A percentile compares a stretch with the other conserved stretches of the same genome.
Evolutionary conservation across 2,797 vertebrate genomes (phyloP).

Genomic region (Chloroceryle inda): DNA sequence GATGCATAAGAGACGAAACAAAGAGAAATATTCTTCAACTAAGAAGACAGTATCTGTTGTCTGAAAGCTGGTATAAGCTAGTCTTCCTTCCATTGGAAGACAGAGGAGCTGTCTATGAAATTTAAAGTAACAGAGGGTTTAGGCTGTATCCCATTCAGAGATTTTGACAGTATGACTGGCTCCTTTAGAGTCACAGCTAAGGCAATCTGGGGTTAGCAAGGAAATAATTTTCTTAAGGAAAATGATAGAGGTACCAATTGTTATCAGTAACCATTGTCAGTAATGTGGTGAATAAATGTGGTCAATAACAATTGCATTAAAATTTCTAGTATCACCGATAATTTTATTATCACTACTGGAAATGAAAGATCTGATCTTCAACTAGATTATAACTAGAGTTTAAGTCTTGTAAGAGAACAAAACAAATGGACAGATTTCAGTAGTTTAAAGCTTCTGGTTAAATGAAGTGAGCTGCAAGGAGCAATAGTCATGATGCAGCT

Average conservation of each 20-base stretch:
- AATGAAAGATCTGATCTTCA: slow-evolving; percentile 17
- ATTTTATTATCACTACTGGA: background rate
- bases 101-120: background rate
- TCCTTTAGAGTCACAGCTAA: background rate
- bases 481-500: slow-evolving; percentile 48
- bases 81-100: background rate
- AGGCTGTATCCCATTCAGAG: background rate
- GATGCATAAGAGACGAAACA: background rate
- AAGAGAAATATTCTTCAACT: background rate
- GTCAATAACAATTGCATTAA: background rate
- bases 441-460: slow-evolving; percentile 36
- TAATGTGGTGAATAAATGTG: background rate
- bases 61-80: background rate
- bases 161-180: background rate
- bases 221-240: background rate
- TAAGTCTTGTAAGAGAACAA: slow-evolving; percentile 14
- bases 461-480: slow-evolving; percentile 54
- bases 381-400: background rate
- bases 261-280: background rate
- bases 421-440: slow-evolving; percentile 18
- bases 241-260: background rate
- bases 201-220: background rate
- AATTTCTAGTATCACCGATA: background rate
- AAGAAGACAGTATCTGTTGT: background rate
- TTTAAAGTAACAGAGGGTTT: background rate